Evolutionary conservation across 2,797 vertebrate species (phyloP), one percentile per base, ranked within the genome.

Genomic region (Cyclura pinguis): DNA sequence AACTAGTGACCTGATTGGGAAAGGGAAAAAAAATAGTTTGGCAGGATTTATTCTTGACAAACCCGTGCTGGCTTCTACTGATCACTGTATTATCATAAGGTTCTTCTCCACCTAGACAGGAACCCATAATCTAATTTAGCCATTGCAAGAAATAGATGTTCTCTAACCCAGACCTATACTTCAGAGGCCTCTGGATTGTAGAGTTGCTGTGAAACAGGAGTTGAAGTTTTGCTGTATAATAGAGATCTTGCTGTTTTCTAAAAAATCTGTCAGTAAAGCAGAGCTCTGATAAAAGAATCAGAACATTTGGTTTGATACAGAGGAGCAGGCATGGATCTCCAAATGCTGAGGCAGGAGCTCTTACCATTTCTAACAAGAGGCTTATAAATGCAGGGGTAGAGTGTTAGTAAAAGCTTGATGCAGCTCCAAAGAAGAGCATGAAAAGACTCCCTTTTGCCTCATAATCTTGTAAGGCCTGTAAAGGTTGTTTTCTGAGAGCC

Each of bases 401-500:
- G 6, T 24, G 85, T 89, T 59, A 76, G 12, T 87, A 27, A 38
- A 8, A 87, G 29, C 35, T 29, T 86, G 81, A 83, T 80, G 1
- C 92, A 78, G 38, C 72, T 85, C 59, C 18, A 8, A 16, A 81
- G 81, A 85, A 94, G 87, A 77, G 69, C 87, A 32, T 76, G 76
- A 86, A 88, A 94, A 91, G 55, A 13, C 5, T 88, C 12, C 20
- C 69, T 47, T 64, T 35, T 20, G 2, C 35, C 67, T 29, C 10
- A 29, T 90, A 10, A 76, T 64, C 50, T 12, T 67, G 32, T 2
- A 50, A 69, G 67, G 67, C 35, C 32, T 80, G n/a, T 87, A 88
- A 84, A 89, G 62, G 22, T 27, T 92, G 59, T 29, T 52, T 84
- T 89, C 90, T 92, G 1, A 78, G 80, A 94, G 92, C 59, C 13